Base-by-base conservation (phyloP, 2,888 invertebrate genomes). In the Eubasilissa splendida region DNA sequence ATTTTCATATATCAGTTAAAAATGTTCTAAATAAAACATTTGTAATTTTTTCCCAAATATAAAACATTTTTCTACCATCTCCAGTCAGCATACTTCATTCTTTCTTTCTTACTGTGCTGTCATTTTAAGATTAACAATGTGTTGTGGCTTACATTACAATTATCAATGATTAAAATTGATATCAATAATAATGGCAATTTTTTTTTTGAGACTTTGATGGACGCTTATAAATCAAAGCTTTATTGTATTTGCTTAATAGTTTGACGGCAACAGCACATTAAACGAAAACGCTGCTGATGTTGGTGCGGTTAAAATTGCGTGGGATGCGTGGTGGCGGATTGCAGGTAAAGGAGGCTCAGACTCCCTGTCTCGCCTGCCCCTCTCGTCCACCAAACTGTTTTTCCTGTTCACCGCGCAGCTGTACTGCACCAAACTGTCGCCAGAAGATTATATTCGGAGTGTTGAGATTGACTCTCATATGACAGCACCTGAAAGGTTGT, bases 221-320 rank as follows among this genome's bases (percentile, higher is more conserved):
- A 22, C 22, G 22, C 22, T 22, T 22, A 22, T 22, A 22, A 22
- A 22, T 42, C 42, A 42, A 42, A 42, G 7, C 42, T 42, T 42
- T 42, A 42, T 42, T 42, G 42, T 42, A 22, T 22, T 22, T 22
- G 42, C 2, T 42, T 7, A 42, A 42, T 83, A 91, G 90, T 90
- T 91, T 84, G 90, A 91, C 84, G 90, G 90, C 87, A 90, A 90
- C 84, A 87, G 89, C 73, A 91, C 91, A 10, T 86, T 88, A 79
- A 91, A 91, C 84, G 91, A 91, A 84, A 91, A 91, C 84, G 87
- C 91, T 84, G 91, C 91, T 2, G 91, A 91, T 83, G 88, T 91
- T 75, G 89, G 89, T 10, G 91, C 90, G 14, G 85, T 90, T 77
- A 88, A 89, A 84, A 88, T 90, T 76, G 88, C 91, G 53, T 88